Percentiles rank a stretch among this genome's conserved stretches.
These are phyloP conservation scores for Cyprinodon variegatus DNA, from an alignment of 2,113 vertebrate species.

Conservation along the genomic window DNA sequence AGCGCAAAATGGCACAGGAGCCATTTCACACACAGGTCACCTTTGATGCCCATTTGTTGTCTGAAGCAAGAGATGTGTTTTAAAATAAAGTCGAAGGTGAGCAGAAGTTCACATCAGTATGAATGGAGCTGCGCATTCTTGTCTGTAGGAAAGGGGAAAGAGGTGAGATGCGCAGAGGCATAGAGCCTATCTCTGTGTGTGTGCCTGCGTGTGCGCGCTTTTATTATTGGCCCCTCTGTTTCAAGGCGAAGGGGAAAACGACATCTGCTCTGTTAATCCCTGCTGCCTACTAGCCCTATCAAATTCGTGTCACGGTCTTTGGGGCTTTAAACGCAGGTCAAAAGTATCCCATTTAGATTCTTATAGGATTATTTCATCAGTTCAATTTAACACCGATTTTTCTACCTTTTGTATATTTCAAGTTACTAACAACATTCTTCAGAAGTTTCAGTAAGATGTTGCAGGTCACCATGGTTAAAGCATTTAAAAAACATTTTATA, in stretches of 20 bases:
- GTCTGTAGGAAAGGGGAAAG: constrained; percentile 50
- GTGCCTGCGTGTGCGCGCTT: constrained; percentile 37
- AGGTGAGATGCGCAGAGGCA: constrained; percentile 47
- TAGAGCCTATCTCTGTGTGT: constrained; percentile 39
- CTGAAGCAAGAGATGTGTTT: constrained; percentile 13
- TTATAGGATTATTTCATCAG: constrained; percentile 36
- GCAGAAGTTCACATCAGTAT: constrained; percentile 55
- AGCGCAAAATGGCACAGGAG: constrained; percentile 46
- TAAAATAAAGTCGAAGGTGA: constrained; percentile 19
- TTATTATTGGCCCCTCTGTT: constrained; percentile 76
- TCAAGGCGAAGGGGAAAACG: constrained; percentile 48
- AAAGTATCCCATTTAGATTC: constrained; percentile 44
- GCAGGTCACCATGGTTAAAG: too few species aligned
- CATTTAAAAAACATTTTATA: not conserved
- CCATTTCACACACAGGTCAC: constrained; percentile 41
- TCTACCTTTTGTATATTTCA: not conserved
- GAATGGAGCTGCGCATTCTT: constrained; percentile 44
- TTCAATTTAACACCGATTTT: constrained; percentile 13
- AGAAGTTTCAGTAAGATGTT: not conserved
- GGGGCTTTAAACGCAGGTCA: constrained; percentile 52
- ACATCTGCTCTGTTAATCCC: constrained; percentile 78
- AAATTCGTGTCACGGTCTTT: constrained; percentile 63
- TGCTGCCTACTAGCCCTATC: constrained; percentile 66
- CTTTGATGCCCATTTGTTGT: constrained; percentile 63
- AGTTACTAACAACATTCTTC: not conserved